Evolutionary conservation across 2,797 vertebrate species (phyloP).

Genomic region (Phataginus tricuspis): DNA sequence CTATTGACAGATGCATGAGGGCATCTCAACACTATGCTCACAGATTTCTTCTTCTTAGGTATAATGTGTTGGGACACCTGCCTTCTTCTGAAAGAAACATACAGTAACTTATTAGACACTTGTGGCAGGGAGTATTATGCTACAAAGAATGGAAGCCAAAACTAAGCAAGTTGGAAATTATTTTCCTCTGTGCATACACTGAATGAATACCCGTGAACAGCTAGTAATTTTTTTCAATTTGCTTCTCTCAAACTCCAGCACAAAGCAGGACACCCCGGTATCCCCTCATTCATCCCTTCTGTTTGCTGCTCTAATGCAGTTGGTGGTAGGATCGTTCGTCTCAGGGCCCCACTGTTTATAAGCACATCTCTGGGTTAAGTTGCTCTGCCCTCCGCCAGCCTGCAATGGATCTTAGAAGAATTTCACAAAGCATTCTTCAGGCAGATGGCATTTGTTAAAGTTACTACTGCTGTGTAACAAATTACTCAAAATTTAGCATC

Average conservation of each 20-base stretch:
- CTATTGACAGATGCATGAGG: not conserved
- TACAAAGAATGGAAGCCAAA: not conserved
- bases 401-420: not conserved
- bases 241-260: not conserved
- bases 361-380: not conserved
- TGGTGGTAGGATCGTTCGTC: not conserved
- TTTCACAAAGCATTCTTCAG: not conserved
- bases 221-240: not conserved
- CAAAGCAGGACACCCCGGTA: not conserved
- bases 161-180: not conserved
- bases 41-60: not conserved
- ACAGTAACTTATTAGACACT: not conserved
- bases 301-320: not conserved
- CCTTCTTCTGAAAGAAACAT: not conserved
- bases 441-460: not conserved
- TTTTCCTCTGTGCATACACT: not conserved
- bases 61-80: not conserved
- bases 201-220: not conserved
- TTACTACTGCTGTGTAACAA: not conserved
- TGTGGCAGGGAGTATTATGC: not conserved
- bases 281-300: not conserved
- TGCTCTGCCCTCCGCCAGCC: not conserved
- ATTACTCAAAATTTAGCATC: not conserved
- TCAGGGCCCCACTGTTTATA: not conserved
- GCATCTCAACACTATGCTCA: not conserved